Conservation (phyloP, 1,140 invertebrate species). For the Papilio machaon region DNA sequence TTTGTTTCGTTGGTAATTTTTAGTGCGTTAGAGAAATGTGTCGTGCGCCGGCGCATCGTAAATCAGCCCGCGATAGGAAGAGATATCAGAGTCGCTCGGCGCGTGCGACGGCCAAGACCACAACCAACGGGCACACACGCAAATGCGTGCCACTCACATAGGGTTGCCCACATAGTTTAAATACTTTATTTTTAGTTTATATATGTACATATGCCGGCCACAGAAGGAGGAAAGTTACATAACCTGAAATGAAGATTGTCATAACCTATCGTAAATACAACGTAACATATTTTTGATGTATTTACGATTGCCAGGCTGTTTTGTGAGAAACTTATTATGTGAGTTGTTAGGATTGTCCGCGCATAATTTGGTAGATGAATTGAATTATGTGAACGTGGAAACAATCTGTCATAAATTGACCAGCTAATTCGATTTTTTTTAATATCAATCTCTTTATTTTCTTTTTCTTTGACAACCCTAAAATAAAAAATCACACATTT, state of each 20-base stretch:
- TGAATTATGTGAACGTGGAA: no score
- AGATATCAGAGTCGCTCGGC: slow-evolving; percentile 66
- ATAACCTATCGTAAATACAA: no score
- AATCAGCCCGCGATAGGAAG: slow-evolving; percentile 71
- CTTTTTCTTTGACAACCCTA: slow-evolving; percentile 23
- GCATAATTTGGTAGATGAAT: no score
- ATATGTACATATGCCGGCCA: background rate
- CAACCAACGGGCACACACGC: slow-evolving; percentile 30
- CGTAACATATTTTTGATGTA: no score
- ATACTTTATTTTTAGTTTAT: background rate
- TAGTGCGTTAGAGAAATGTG: slow-evolving; percentile 59
- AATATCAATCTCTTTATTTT: background rate
- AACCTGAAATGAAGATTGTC: no score
- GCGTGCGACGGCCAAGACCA: slow-evolving; percentile 40
- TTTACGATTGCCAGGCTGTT: no score
- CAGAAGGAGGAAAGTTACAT: background rate
- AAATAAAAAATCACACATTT: slow-evolving; percentile 43
- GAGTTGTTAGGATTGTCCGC: no score
- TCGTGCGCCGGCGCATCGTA: slow-evolving; percentile 62
- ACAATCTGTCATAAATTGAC: no score
- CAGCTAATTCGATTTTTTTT: no score
- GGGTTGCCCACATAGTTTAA: background rate
- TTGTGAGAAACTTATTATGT: no score
- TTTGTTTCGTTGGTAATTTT: slow-evolving; percentile 44
- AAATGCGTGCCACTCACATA: slow-evolving; percentile 31